Percentiles rank a stretch among this genome's conserved stretches.
Evolutionary conservation across 2,797 vertebrate genomes (phyloP).

Genomic region (Rallus crepitans): DNA sequence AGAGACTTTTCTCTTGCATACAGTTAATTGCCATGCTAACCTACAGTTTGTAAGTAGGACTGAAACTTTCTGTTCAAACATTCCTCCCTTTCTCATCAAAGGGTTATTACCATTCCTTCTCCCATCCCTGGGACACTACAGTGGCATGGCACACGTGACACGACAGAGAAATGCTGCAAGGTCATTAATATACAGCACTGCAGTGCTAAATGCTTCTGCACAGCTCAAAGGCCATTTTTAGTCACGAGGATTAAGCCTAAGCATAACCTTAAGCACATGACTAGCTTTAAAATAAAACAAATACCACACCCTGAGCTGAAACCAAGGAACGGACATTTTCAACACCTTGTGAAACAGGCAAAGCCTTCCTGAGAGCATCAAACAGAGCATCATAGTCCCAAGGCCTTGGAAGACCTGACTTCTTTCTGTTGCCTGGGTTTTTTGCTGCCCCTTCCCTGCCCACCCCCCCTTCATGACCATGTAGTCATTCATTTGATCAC

Average conservation of each 20-base stretch:
- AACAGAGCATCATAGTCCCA: neutral
- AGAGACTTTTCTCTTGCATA: neutral
- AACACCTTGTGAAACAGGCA: neutral
- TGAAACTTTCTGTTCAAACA: neutral
- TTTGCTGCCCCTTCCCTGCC: neutral
- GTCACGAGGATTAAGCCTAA: neutral
- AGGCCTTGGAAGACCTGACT: neutral
- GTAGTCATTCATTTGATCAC: neutral
- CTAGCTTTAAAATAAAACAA: neutral
- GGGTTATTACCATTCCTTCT: neutral
- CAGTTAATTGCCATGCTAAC: neutral
- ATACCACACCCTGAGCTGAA: neutral
- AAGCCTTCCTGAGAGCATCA: neutral
- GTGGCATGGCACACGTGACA: neutral
- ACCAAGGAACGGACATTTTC: neutral
- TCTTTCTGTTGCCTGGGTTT: neutral
- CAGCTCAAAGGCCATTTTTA: neutral
- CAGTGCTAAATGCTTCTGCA: neutral
- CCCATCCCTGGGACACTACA: neutral
- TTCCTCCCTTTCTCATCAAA: neutral
- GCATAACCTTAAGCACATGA: neutral
- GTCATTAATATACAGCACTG: neutral
- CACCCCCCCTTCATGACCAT: neutral
- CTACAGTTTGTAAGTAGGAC: neutral
- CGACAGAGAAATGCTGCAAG: neutral